These are phyloP conservation scores for Actinopyga echinites DNA, from an alignment of 53 echinoderm and acorn worm species.

Conservation along the genomic window DNA sequence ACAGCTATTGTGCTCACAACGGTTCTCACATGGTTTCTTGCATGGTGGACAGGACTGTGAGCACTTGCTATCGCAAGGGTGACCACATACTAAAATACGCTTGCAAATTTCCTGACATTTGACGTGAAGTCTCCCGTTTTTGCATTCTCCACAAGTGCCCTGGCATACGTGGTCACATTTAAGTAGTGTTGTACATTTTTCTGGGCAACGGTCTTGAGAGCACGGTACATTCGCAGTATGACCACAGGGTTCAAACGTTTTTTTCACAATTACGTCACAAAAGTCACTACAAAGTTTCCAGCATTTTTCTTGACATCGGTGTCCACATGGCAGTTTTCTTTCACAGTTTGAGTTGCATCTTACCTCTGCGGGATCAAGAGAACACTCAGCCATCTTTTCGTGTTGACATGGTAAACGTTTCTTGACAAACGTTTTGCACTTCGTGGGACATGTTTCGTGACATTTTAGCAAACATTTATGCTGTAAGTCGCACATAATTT, in stretches of 20 bases:
- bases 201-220: constrained; percentile 56
- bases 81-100: constrained; percentile 71
- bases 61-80: constrained; percentile 60
- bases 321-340: constrained; percentile 62
- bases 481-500: constrained; percentile 27
- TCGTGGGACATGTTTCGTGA: constrained; percentile 48
- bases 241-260: constrained; percentile 58
- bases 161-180: constrained; percentile 70
- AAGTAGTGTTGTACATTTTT: constrained; percentile 41
- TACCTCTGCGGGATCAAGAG: not conserved
- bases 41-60: constrained; percentile 64
- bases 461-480: constrained; percentile 62
- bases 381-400: not conserved
- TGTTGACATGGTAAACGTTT: constrained; percentile 11
- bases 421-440: constrained; percentile 42
- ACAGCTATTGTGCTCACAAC: constrained; percentile 56
- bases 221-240: constrained; percentile 65
- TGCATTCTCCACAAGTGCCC: constrained; percentile 67
- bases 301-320: constrained; percentile 69
- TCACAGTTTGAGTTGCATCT: constrained; percentile 51
- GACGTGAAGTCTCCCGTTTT: constrained; percentile 42
- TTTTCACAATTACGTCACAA: constrained; percentile 59
- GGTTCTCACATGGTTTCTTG: constrained; percentile 38
- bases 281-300: constrained; percentile 50
- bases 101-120: constrained; percentile 58